Conservation (phyloP, 2,888 invertebrate species). For the Barypeithes pellucidus region DNA sequence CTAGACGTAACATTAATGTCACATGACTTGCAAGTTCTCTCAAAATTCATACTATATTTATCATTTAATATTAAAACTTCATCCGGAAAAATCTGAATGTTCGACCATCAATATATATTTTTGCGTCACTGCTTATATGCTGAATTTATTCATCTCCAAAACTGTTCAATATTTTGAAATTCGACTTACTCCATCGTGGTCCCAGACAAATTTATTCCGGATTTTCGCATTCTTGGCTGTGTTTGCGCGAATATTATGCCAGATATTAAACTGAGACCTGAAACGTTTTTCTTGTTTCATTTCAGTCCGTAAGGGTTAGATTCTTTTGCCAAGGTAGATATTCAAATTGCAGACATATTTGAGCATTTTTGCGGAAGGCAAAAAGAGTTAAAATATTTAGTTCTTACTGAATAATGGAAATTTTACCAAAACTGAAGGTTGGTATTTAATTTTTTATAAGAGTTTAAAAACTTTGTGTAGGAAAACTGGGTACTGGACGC, state of each 20-base stretch:
- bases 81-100: too few species aligned
- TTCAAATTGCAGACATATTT: slow-evolving; percentile 37
- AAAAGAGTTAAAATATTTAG: background rate
- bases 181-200: slow-evolving; percentile 24
- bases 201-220: slow-evolving; percentile 63
- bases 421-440: background rate
- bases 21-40: too few species aligned
- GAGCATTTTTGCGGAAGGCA: background rate
- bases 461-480: background rate
- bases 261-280: slow-evolving; percentile 60
- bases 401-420: background rate
- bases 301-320: slow-evolving; percentile 33
- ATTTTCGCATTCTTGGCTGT: slow-evolving; percentile 60
- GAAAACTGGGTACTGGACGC: background rate
- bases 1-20: too few species aligned
- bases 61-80: too few species aligned
- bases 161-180: slow-evolving; percentile 23
- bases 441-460: background rate
- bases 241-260: slow-evolving; percentile 59
- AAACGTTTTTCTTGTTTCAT: slow-evolving; percentile 41
- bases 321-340: slow-evolving; percentile 31
- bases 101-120: background rate
- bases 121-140: background rate
- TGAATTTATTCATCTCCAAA: slow-evolving; percentile 5
- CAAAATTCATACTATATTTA: too few species aligned